These are phyloP conservation scores for Geothlypis trichas DNA, from an alignment of 2,113 vertebrate genomes.

Conservation along the genomic window DNA sequence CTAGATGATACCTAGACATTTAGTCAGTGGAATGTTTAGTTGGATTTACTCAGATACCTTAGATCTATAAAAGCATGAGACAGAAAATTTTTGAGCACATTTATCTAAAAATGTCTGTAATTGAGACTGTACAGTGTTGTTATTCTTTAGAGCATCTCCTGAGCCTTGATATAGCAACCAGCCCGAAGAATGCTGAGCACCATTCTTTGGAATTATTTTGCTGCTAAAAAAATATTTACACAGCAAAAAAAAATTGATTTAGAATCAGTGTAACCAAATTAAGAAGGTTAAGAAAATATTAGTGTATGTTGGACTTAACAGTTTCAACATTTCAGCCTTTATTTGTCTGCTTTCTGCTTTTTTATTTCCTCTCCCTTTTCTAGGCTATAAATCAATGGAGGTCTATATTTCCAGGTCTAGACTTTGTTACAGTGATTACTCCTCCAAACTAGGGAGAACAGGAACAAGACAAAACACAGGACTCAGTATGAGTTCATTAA, in stretches of 20 bases:
- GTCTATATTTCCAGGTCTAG: neutral
- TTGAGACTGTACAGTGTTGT: neutral
- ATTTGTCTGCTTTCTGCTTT: neutral
- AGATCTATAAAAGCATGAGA: neutral
- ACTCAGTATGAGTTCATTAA: neutral
- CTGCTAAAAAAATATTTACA: neutral
- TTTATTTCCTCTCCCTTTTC: neutral
- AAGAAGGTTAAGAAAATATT: neutral
- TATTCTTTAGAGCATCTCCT: neutral
- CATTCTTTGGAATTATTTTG: neutral
- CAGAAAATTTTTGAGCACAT: neutral
- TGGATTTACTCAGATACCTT: neutral
- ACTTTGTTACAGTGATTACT: neutral
- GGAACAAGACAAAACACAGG: neutral
- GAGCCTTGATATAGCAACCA: neutral
- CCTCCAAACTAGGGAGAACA: neutral
- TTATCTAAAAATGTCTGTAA: neutral
- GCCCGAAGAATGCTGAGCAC: neutral
- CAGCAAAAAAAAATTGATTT: neutral
- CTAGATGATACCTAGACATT: neutral
- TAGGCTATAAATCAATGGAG: neutral
- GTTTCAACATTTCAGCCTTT: neutral
- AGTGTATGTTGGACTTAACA: neutral
- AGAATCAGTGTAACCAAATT: neutral
- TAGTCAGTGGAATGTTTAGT: neutral